phyloP scores from a whole-genome alignment of 1,140 invertebrate genomes.

The Teleogryllus occipitalis region DNA sequence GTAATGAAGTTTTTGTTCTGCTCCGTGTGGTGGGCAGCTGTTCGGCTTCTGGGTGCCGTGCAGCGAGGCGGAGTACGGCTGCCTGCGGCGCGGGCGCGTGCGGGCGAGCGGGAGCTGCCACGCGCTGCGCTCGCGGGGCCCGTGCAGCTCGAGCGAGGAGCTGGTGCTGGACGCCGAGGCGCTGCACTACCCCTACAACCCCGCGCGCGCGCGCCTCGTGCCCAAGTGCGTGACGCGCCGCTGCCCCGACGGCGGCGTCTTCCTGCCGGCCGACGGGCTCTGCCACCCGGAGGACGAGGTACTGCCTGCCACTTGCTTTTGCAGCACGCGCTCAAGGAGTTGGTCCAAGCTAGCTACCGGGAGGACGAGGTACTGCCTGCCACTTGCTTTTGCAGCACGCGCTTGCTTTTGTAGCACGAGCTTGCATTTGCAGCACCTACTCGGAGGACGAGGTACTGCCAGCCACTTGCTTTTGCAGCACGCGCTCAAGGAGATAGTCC shows the following conservation, averaged over 20 bases:
- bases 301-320: too few relatives aligned
- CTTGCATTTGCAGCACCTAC: too few relatives aligned
- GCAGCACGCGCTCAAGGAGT: too few relatives aligned
- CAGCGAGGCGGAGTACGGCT: neutral
- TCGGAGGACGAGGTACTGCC: too few relatives aligned
- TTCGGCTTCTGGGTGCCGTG: neutral
- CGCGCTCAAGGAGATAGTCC: too few relatives aligned
- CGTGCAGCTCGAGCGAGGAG: neutral
- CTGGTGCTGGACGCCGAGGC: neutral
- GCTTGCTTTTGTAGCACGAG: too few relatives aligned
- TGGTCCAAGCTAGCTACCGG: too few relatives aligned
- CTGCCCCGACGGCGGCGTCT: neutral
- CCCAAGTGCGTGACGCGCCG: neutral
- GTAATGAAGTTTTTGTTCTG: too few relatives aligned
- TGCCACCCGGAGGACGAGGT: neutral
- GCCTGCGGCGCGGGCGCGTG: neutral
- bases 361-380: too few relatives aligned
- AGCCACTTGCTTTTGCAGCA: too few relatives aligned
- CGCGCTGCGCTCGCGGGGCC: neutral
- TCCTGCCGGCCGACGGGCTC: neutral
- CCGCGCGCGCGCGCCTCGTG: neutral
- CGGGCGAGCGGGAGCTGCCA: neutral
- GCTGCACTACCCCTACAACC: neutral
- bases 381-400: too few relatives aligned
- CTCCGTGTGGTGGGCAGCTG: neutral